Percentiles rank a stretch among this genome's conserved stretches.
These are phyloP conservation scores for zebrafish (Danio rerio) DNA, from an alignment of 2,113 vertebrate species.

Conservation along the genomic window GRCz12tu NC_133183.1:43367501-43368000, in stretches of 20 bases:
- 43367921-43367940: constrained; percentile 91
- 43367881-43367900: constrained; percentile 95
- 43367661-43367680: constrained; percentile 88
- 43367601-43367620: constrained; percentile 88
- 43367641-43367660: constrained; percentile 94
- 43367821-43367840: constrained; percentile 98
- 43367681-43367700: constrained; percentile 88
- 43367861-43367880: constrained; percentile 89
- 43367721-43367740: constrained; percentile 91
- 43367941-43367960: constrained; percentile 86
- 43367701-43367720: constrained; percentile 88
- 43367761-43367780: constrained; percentile 93
- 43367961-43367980: constrained; percentile 86
- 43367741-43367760: constrained; percentile 95
- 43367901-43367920: constrained; percentile 92
- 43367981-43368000: constrained; percentile 89
- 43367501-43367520: constrained; percentile 79
- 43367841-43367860: constrained; percentile 93
- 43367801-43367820: constrained; percentile 94
- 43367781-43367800: constrained; percentile 97
- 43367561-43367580: constrained; percentile 89
- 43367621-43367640: constrained; percentile 94
- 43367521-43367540: constrained; percentile 89
- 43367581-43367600: constrained; percentile 92
- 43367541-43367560: constrained; percentile 89